Evolutionary conservation across 2,888 invertebrate species (phyloP).

Genomic region (Helleia helle): DNA sequence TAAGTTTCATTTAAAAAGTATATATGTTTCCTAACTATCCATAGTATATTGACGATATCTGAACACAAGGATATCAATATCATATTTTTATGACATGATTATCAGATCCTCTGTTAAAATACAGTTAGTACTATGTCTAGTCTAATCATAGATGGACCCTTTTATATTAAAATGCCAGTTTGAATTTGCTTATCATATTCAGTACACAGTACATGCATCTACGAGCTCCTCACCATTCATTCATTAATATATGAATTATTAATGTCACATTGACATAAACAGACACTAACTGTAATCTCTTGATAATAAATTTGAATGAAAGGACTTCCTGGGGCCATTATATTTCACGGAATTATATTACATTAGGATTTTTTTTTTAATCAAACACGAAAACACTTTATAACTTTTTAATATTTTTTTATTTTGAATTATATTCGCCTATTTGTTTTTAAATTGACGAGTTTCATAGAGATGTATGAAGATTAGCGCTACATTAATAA

Average conservation of each 20-base stretch:
- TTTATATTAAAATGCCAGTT: conserved; percentile 9
- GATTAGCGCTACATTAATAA: conserved; percentile 37
- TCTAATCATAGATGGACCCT: background rate
- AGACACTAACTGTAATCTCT: conserved; percentile 20
- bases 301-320: conserved; percentile 19
- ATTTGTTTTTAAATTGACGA: background rate
- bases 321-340: conserved; percentile 13
- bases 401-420: too few species aligned
- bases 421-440: too few species aligned
- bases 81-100: too few species aligned
- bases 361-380: too few species aligned
- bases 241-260: conserved; percentile 51
- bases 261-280: conserved; percentile 26
- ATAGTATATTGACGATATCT: too few species aligned
- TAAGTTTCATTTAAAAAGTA: too few species aligned
- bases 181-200: conserved; percentile 1
- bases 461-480: background rate
- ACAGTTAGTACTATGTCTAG: background rate
- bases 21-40: too few species aligned
- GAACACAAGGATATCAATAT: too few species aligned
- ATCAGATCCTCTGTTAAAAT: too few species aligned
- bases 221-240: conserved; percentile 40
- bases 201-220: conserved; percentile 26
- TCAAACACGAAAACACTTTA: too few species aligned
- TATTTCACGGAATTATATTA: conserved; percentile 1